Evolutionary conservation across 2,888 invertebrate species (phyloP), one percentile per base, ranked within the genome.

Genomic region (Nemapogon koenigi): DNA sequence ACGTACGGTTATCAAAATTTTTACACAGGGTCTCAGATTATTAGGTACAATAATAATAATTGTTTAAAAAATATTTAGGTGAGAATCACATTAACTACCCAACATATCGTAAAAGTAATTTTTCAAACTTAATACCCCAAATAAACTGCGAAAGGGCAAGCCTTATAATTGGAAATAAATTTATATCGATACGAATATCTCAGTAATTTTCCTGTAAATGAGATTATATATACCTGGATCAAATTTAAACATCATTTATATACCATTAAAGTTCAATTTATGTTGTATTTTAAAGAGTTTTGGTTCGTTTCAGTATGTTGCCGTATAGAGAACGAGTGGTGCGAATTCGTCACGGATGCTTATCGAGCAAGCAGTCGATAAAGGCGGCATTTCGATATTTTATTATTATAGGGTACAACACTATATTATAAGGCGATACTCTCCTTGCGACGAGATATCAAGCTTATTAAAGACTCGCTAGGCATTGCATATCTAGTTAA

Each of bases 261-360:
- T 15, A 4, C 26, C 4, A 19, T 2, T 33, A 3, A 33, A 19
- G 16, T 16, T 19, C 13, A 4, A 19, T 19, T 17, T 19, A 18
- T 10, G 13, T 19, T 33, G 14, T 33, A 2, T 14, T 19, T 13
- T 7, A 10, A 22, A 7, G 10, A 6, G 10, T 19, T 18, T 19
- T 6, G 19, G 33, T 18, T 19, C n/a, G 6, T 8, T 13, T 16
- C 14, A 16, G 33, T 11, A 2, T 19, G 13, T 33, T 18, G 11
- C 11, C 55, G 47, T 48, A 55, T 51, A 53, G 55, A 58, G 55
- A 55, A 43, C 48, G 62, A 66, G 63, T 68, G 71, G 63, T 68
- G 73, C 66, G 57, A 73, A 76, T 76, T 75, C 73, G 76, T 76
- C 75, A 73, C 73, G 75, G 73, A 64, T 71, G 69, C 66, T 76